These are phyloP conservation scores for Nettapus auritus DNA, from an alignment of 2,113 vertebrate species.

Conservation along the genomic window DNA sequence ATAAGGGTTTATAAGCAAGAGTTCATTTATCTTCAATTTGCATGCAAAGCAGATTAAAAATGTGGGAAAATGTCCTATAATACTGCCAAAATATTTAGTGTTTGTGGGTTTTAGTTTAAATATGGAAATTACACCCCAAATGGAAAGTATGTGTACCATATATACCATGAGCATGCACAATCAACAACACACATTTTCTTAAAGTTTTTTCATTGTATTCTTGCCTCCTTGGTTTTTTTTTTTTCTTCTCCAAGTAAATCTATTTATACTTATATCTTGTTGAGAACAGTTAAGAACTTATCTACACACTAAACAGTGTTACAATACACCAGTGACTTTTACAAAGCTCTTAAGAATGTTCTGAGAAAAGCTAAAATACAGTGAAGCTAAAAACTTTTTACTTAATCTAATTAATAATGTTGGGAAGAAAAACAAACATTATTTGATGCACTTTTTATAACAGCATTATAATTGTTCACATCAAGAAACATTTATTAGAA, in stretches of 20 bases:
- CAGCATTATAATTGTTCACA: neutral
- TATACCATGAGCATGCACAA: neutral
- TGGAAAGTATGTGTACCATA: neutral
- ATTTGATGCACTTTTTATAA: neutral
- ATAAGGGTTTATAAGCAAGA: neutral
- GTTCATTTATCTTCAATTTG: neutral
- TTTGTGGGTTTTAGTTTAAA: neutral
- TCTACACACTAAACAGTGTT: neutral
- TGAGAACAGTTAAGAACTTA: neutral
- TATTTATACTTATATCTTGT: neutral
- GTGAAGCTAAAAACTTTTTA: neutral
- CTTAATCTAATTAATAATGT: neutral
- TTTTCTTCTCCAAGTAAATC: neutral
- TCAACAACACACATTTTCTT: neutral
- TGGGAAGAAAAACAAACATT: neutral
- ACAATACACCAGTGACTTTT: neutral
- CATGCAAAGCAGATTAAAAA: neutral
- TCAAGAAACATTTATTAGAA: neutral
- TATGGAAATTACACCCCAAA: neutral
- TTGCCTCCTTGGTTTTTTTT: neutral
- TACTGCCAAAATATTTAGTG: neutral
- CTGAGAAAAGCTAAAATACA: neutral
- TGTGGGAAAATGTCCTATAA: neutral
- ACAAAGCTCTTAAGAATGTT: neutral
- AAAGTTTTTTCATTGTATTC: neutral